Evolutionary conservation across 2,797 vertebrate species (phyloP).

Genomic region (Leptodactylus fallax): DNA sequence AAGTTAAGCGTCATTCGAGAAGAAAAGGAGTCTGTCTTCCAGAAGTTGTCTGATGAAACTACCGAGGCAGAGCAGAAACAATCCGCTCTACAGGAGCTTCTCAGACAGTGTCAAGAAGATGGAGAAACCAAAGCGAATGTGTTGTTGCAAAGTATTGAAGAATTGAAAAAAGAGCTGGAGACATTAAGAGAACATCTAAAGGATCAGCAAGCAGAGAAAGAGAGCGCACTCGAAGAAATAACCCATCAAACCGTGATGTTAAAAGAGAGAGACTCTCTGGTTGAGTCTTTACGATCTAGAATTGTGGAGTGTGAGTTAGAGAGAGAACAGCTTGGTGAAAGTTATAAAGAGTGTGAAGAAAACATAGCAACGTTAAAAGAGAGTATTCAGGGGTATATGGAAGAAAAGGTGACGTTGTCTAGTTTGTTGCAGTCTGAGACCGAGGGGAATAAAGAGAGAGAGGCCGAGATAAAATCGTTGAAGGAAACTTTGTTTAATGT

Average conservation of each 20-base stretch:
- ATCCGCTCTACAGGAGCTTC: background rate
- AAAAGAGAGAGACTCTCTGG: conserved; percentile 32
- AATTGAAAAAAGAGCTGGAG: background rate
- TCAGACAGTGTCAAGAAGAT: conserved; percentile 15
- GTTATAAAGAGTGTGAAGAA: background rate
- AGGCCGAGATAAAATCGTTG: conserved; percentile 13
- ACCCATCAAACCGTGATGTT: conserved; percentile 1
- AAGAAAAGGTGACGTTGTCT: conserved; percentile 30
- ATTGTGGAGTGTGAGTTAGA: conserved; percentile 41
- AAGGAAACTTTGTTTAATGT: background rate
- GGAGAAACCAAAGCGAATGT: background rate
- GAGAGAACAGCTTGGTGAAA: background rate
- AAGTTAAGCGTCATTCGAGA: background rate
- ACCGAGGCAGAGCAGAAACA: background rate
- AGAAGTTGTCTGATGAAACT: background rate
- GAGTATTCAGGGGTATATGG: background rate
- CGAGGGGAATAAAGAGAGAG: conserved; percentile 26
- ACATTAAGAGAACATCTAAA: background rate
- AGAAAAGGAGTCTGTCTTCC: background rate
- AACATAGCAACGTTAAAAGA: conserved; percentile 18
- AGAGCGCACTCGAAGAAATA: conserved; percentile 1
- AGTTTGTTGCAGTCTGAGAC: conserved; percentile 18
- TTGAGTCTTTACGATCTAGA: conserved; percentile 34
- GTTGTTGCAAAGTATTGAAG: background rate
- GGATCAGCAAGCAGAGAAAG: background rate